phyloP scores from a whole-genome alignment of 2,797 vertebrate genomes.

The Balearica regulorum region DNA sequence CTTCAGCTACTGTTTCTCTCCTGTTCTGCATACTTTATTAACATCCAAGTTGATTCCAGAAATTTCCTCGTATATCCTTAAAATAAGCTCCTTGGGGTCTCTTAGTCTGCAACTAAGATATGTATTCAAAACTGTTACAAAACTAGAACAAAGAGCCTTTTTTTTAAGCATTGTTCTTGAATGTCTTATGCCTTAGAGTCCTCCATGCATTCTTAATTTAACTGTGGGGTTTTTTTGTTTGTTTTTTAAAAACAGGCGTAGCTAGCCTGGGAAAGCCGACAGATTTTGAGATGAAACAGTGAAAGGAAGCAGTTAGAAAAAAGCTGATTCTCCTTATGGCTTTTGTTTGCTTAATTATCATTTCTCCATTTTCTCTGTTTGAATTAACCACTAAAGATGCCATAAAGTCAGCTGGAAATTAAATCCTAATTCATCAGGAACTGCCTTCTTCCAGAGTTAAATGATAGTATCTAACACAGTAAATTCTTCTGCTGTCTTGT shows the following conservation, averaged over 20 bases:
- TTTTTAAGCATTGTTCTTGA: background rate
- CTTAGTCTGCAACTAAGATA: background rate
- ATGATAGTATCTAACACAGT: background rate
- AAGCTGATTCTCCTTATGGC: background rate
- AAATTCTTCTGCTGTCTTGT: background rate
- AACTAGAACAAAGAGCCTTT: background rate
- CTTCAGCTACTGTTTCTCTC: background rate
- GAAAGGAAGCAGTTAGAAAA: background rate
- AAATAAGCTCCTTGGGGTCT: background rate
- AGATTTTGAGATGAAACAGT: background rate
- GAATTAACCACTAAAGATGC: background rate
- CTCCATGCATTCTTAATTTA: background rate
- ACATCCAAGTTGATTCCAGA: background rate
- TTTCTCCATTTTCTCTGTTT: slow-evolving; percentile 4
- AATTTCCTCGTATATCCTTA: background rate
- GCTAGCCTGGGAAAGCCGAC: background rate
- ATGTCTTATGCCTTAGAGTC: background rate
- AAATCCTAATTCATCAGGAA: background rate
- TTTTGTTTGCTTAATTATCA: slow-evolving; percentile 26
- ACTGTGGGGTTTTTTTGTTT: background rate
- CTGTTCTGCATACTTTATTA: background rate
- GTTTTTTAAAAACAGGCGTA: background rate
- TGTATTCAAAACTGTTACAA: background rate
- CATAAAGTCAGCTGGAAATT: slow-evolving; percentile 15
- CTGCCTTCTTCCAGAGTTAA: background rate